Evolutionary conservation across 2,888 invertebrate genomes (phyloP).

Genomic region (Rotaria magnacalcarata): DNA sequence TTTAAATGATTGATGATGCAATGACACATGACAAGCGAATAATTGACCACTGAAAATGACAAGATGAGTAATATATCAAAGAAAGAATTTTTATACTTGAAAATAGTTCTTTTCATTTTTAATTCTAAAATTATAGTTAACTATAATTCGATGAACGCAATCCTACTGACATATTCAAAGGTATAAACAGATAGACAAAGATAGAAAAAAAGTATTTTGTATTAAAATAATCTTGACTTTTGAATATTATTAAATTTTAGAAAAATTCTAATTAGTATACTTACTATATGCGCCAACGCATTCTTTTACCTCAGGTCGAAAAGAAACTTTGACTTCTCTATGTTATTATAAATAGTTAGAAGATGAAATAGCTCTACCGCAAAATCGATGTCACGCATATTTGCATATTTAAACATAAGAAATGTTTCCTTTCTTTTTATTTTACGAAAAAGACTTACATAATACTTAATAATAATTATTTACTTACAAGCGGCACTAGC

Average conservation of each 20-base stretch:
- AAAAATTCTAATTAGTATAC: not conserved
- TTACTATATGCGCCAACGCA: not conserved
- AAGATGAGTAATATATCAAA: not conserved
- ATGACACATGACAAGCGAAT: no score
- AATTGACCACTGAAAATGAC: not conserved
- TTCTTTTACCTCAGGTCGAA: not conserved
- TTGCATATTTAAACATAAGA: not conserved
- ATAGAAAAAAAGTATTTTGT: not conserved
- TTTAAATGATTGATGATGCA: no score
- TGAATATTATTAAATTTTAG: not conserved
- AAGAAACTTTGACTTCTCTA: not conserved
- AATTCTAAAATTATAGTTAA: not conserved
- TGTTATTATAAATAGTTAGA: not conserved
- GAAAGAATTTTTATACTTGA: not conserved
- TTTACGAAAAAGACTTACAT: no score
- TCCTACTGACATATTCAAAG: not conserved
- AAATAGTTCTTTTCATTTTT: not conserved
- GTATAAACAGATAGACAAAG: not conserved
- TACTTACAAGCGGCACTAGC: conserved; percentile 13
- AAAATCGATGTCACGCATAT: not conserved
- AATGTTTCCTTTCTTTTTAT: no score
- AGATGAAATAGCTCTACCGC: not conserved
- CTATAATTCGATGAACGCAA: not conserved
- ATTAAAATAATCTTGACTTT: not conserved
- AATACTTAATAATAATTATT: no score